Evolutionary conservation across 2,797 vertebrate species (phyloP), one percentile per base, ranked within the genome.

Genomic region (Sylvia borin): DNA sequence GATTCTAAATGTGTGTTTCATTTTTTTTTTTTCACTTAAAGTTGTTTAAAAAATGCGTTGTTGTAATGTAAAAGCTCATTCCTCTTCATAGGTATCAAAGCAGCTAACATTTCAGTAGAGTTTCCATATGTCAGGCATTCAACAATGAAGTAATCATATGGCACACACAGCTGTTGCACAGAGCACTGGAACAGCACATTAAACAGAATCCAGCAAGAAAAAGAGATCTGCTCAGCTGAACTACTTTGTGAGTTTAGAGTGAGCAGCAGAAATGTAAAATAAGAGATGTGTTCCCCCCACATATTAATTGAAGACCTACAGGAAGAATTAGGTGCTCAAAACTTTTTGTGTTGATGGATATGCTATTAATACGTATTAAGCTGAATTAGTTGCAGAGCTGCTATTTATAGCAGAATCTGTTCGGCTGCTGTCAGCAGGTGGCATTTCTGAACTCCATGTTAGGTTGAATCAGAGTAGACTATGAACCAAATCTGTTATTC

Each of bases 91-190:
- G 91, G 84, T 95, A 96, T 96, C 90, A 70, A n/a, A 54, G 96
- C 96, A 93, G 65, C 88, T 89, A 86, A 91, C 78, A 12, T 93
- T 95, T 97, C 94, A 89, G 96, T 95, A 67, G 85, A 91, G 97
- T 97, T 97, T 94, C 97, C 97, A 97, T 96, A 94, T 96, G 97
- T 92, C 93, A 91, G 6, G 62, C 93, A 95, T 97, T 96, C 92
- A 96, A 91, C 96, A 95, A 73, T 96, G 90, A 96, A 96, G 92
- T 93, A 92, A 93, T 96, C 96, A 36, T 80, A 78, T 79, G 92
- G 94, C 91, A 82, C 66, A 68, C 77, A 65, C 94, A 96, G 93
- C 94, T 93, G 95, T 85, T 90, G 42, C 2, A 3, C 77, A 65
- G 91, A 76, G 61, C 53, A 67, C 85, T 94, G 4, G 61, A 94